Evolutionary conservation across 2,113 vertebrate genomes (phyloP).

Genomic region (Axis porcinus): DNA sequence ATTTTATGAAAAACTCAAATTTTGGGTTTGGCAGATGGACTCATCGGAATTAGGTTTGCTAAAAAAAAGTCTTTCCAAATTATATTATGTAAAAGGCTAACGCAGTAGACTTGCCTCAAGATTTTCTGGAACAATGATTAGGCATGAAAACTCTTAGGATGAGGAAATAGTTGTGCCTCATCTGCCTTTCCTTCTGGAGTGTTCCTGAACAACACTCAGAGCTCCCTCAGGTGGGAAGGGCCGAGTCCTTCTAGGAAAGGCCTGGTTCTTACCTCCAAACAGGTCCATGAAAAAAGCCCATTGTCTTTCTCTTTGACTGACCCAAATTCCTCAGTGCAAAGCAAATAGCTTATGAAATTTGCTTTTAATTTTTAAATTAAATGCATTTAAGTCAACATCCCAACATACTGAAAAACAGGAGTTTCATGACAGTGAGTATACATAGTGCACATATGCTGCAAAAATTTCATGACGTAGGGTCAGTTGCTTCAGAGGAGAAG

Average conservation of each 20-base stretch:
- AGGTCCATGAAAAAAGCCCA: neutral
- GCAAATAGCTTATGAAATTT: neutral
- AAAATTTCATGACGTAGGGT: neutral
- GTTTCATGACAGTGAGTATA: neutral
- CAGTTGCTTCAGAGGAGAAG: neutral
- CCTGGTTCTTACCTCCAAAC: neutral
- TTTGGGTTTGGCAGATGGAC: slow-evolving; percentile 68
- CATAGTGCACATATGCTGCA: neutral
- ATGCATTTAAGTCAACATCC: neutral
- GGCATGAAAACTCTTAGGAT: neutral
- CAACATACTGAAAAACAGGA: neutral
- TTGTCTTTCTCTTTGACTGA: neutral
- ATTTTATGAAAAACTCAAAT: slow-evolving; percentile 73
- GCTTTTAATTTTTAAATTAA: slow-evolving; percentile 43
- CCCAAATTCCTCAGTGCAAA: slow-evolving; percentile 18
- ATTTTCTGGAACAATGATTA: neutral
- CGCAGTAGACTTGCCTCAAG: neutral
- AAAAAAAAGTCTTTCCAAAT: slow-evolving; percentile 33
- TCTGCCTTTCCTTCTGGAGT: neutral
- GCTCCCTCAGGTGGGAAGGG: neutral
- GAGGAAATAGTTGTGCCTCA: neutral
- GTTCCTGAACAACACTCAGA: neutral
- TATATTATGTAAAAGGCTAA: slow-evolving; percentile 20
- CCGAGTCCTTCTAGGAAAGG: neutral
- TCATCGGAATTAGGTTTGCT: slow-evolving; percentile 63